Percentiles rank a stretch among this genome's conserved stretches.
Conservation (phyloP, 2,797 vertebrate species). For the Heterohyrax brucei region DNA sequence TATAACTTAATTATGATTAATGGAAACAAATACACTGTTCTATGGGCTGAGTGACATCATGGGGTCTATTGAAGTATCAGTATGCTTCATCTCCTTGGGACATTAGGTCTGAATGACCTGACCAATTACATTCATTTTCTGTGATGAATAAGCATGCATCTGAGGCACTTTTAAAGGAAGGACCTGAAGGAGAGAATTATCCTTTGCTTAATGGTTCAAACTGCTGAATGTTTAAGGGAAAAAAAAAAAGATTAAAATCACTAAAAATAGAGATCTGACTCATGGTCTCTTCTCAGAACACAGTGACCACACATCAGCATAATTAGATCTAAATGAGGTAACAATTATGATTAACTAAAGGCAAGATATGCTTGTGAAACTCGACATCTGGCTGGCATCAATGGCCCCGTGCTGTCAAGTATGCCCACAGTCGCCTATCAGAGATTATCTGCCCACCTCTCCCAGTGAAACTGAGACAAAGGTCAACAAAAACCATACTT, state of each 20-base stretch:
- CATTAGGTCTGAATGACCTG: neutral
- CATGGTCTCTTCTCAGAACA: slow-evolving; percentile 12
- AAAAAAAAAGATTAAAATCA: neutral
- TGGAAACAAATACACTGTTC: slow-evolving; percentile 56
- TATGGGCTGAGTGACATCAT: slow-evolving; percentile 14
- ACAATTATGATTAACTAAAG: neutral
- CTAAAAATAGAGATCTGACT: neutral
- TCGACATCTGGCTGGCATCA: fast-evolving
- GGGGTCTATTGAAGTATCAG: neutral
- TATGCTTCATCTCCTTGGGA: slow-evolving; percentile 25
- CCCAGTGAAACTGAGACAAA: neutral
- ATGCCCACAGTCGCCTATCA: neutral
- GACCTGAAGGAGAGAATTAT: neutral
- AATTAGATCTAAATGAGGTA: slow-evolving; percentile 37
- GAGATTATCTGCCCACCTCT: fast-evolving
- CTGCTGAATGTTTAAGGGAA: neutral
- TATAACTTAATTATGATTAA: slow-evolving; percentile 47
- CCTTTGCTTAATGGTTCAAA: slow-evolving; percentile 9
- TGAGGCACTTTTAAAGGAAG: slow-evolving; percentile 37
- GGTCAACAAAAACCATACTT: neutral
- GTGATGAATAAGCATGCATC: neutral
- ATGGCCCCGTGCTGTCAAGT: neutral
- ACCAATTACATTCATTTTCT: slow-evolving; percentile 37
- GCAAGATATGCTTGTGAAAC: neutral
- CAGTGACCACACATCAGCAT: neutral